Evolutionary conservation across 2,113 vertebrate species (phyloP), one percentile per base, ranked within the genome.

Genomic region (Paralichthys olivaceus): DNA sequence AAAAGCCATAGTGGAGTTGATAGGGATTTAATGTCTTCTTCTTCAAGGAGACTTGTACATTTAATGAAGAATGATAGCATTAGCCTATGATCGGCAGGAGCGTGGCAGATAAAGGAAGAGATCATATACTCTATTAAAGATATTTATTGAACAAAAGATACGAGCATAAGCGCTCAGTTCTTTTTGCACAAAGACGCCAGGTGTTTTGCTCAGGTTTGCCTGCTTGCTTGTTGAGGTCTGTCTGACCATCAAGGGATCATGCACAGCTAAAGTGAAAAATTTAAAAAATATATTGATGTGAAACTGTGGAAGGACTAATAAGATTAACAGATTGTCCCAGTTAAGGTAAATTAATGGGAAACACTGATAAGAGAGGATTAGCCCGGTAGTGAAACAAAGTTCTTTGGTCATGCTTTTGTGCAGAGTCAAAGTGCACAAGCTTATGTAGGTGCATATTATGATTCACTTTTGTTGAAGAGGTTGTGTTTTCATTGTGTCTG

Each of bases 1-100:
- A 63, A 61, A n/a, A 6, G 29, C 20, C 7, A 57, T 37, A 49
- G 75, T 43, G 49, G 49, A 58, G 61, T 69, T 77, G 54, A 34
- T 40, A 25, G 4, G 5, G 26, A 70, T 67, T 22, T 26, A 37
- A 14, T 32, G 8, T 55, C 53, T 8, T 73, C 28, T 29, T 62
- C 45, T 22, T 86, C 47, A 80, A 85, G 63, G 34, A 60, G 43
- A 69, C 77, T 56, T 53, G 19, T 69, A 55, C 40, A 59, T 77
- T 62, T 22, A 56, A 54, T 67, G 28, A 23, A 66, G 43, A 71
- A 71, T 51, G 58, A 78, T 69, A 26, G 19, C 20, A 66, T 9
- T 3, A 12, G 3, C 17, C n/a, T 5, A 57, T 43, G 62, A 69
- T 71, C 23, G 75, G 67, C 2, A 51, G 47, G 25, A 64, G 49